Conservation (phyloP, 2,113 vertebrate genomes). For the Chlorodrepanis virens region DNA sequence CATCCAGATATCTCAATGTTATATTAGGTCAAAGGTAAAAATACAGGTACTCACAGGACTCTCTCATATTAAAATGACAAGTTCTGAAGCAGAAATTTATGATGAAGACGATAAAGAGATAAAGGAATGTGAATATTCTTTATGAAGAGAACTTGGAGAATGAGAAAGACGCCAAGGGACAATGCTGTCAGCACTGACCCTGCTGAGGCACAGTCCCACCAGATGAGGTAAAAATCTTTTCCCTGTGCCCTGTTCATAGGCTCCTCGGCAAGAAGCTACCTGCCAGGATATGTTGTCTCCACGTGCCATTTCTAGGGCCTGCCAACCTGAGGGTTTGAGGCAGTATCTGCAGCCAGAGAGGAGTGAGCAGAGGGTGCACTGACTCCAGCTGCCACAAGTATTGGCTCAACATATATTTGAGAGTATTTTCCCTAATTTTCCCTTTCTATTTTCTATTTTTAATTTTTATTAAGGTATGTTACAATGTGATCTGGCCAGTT, state of each 20-base stretch:
- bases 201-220: background rate
- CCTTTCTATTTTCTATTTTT: background rate
- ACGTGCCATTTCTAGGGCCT: background rate
- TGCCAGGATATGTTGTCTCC: background rate
- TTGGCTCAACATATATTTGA: background rate
- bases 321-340: accelerated
- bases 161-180: background rate
- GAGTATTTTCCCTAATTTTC: background rate
- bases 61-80: background rate
- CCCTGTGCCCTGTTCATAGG: background rate
- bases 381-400: background rate
- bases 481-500: background rate
- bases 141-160: background rate
- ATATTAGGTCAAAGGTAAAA: background rate
- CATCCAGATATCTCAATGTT: background rate
- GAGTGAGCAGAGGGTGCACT: background rate
- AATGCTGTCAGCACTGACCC: background rate
- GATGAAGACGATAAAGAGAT: background rate
- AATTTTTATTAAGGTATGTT: background rate
- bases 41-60: background rate
- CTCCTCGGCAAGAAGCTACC: background rate
- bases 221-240: background rate
- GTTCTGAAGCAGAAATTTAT: background rate
- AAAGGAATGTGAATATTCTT: background rate
- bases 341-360: background rate